These are phyloP conservation scores for Sebastes aleutianus DNA, from an alignment of 2,797 vertebrate species.

Conservation along the genomic window DNA sequence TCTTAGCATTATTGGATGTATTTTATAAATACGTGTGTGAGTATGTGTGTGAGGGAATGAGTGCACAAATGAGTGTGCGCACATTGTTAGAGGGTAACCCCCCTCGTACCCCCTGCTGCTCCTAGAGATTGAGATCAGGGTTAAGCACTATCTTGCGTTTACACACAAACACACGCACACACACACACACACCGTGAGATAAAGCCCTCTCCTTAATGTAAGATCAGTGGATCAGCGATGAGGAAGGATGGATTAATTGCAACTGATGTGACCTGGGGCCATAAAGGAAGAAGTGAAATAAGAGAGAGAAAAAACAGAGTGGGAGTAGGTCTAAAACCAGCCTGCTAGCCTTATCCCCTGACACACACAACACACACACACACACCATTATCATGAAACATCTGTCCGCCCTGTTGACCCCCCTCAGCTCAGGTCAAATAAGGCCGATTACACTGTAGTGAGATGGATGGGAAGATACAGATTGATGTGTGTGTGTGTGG, in stretches of 20 bases:
- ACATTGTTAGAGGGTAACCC: slow-evolving; percentile 30
- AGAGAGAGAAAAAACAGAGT: neutral
- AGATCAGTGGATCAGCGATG: slow-evolving; percentile 63
- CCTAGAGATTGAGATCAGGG: slow-evolving; percentile 45
- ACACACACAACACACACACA: slow-evolving; percentile 23
- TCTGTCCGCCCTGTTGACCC: slow-evolving; percentile 68
- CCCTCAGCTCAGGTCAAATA: slow-evolving; percentile 59
- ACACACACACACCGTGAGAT: slow-evolving; percentile 27
- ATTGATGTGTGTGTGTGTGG: slow-evolving; percentile 16
- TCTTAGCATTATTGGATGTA: slow-evolving; percentile 37
- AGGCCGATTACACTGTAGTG: slow-evolving; percentile 56
- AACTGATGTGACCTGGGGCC: slow-evolving; percentile 48
- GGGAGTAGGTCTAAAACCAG: slow-evolving; percentile 29
- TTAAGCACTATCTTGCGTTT: slow-evolving; percentile 42
- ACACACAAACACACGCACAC: slow-evolving; percentile 16
- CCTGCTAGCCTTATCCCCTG: slow-evolving; percentile 26
- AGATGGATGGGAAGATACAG: slow-evolving; percentile 59
- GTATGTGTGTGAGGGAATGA: neutral
- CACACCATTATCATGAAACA: slow-evolving; percentile 66
- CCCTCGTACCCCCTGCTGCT: slow-evolving; percentile 33
- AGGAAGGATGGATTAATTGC: slow-evolving; percentile 59
- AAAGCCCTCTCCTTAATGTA: slow-evolving; percentile 58
- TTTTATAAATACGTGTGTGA: neutral
- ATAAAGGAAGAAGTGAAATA: slow-evolving; percentile 33
- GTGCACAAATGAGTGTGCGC: neutral